A percentile compares a stretch with the other conserved stretches of the same genome.
Conservation (phyloP, 2,888 invertebrate species). For the Chrysina gloriosa region DNA sequence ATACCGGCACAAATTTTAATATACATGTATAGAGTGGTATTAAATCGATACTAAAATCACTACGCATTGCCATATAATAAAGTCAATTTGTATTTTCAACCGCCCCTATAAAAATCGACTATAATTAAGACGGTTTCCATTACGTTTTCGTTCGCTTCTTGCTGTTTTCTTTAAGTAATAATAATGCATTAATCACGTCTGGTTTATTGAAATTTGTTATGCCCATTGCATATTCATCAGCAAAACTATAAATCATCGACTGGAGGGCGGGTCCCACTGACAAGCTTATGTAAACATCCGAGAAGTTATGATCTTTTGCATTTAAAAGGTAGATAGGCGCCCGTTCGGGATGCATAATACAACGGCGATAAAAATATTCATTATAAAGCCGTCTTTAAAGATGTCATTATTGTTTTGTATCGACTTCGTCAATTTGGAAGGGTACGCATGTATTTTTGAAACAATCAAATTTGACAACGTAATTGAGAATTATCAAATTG, state of each 20-base stretch:
- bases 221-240: conserved; percentile 64
- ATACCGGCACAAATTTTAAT: conserved; percentile 18
- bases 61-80: conserved; percentile 31
- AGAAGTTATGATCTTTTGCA: conserved; percentile 45
- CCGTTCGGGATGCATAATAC: conserved; percentile 8
- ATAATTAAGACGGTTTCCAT: conserved; percentile 48
- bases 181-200: conserved; percentile 60
- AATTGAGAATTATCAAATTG: no score
- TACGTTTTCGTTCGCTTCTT: conserved; percentile 35
- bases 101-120: conserved; percentile 46
- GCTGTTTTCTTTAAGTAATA: conserved; percentile 33
- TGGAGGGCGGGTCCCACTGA: conserved; percentile 54
- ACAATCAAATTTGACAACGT: no score
- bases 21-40: conserved; percentile 7
- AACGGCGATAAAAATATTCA: conserved; percentile 20
- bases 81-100: conserved; percentile 33
- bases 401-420: conserved; percentile 10
- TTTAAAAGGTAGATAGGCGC: conserved; percentile 34
- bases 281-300: conserved; percentile 55
- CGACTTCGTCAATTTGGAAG: no score
- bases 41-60: conserved; percentile 25
- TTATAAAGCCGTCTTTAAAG: conserved; percentile 2
- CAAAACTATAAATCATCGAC: conserved; percentile 60
- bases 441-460: no score
- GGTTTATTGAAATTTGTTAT: conserved; percentile 63